phyloP scores from a whole-genome alignment of 1,140 invertebrate species.

The Anagrus nilaparvatae region DNA sequence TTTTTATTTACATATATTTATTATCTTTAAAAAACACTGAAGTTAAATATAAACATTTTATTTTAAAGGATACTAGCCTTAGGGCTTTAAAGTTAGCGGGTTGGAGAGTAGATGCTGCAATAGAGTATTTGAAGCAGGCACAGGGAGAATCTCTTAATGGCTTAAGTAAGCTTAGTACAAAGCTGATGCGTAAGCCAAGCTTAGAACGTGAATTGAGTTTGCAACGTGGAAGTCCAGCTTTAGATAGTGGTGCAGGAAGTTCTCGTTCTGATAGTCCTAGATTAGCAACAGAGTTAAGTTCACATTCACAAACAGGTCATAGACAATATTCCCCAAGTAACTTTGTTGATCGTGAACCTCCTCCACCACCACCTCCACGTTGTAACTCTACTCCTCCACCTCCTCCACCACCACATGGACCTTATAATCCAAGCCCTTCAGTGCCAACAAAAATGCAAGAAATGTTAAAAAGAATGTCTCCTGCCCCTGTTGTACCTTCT shows the following conservation, averaged over 20 bases:
- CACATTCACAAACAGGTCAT: constrained; percentile 47
- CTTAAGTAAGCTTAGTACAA: constrained; percentile 52
- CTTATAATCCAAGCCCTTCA: constrained; percentile 37
- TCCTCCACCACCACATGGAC: constrained; percentile 54
- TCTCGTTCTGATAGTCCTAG: constrained; percentile 81
- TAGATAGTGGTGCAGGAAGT: constrained; percentile 78
- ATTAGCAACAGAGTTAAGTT: constrained; percentile 29
- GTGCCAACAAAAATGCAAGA: constrained; percentile 66
- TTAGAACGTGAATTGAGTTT: constrained; percentile 67
- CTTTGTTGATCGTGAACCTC: constrained; percentile 50
- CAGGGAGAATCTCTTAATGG: constrained; percentile 48
- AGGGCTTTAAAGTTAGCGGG: constrained; percentile 57
- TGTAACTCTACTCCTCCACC: constrained; percentile 57
- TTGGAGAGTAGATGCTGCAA: constrained; percentile 56
- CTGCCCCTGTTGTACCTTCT: constrained; percentile 54
- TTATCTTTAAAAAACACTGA: constrained; percentile 3
- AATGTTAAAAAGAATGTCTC: constrained; percentile 76
- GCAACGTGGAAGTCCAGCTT: constrained; percentile 70
- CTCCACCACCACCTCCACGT: constrained; percentile 61
- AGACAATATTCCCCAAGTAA: constrained; percentile 43
- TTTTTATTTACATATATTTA: constrained; percentile 7
- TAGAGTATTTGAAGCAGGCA: constrained; percentile 58
- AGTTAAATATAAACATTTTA: constrained; percentile 1
- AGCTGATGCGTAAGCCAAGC: constrained; percentile 76
- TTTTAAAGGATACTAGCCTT: constrained; percentile 51